Percentiles rank a stretch among this genome's conserved stretches.
These are phyloP conservation scores for Limnothrissa miodon DNA, from an alignment of 2,113 vertebrate species.

Conservation along the genomic window DNA sequence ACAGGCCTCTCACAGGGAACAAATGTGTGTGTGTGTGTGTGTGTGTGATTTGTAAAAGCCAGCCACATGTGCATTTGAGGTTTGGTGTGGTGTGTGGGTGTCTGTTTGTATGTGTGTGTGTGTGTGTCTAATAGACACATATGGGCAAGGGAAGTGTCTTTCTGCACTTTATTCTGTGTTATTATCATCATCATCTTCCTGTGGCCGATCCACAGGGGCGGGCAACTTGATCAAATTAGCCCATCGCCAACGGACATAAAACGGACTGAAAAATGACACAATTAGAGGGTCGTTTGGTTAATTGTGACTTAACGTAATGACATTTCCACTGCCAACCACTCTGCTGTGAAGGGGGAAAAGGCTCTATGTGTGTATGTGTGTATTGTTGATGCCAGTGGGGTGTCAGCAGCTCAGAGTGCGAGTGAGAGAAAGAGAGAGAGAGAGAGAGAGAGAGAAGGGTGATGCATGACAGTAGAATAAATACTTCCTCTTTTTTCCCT, in stretches of 20 bases:
- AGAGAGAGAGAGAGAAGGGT: neutral
- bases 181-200: slow-evolving; percentile 62
- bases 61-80: too few species aligned
- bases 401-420: neutral
- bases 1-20: too few species aligned
- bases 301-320: slow-evolving; percentile 51
- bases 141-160: slow-evolving; percentile 48
- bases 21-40: neutral
- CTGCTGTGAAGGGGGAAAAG: slow-evolving; percentile 11
- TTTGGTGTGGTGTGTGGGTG: neutral
- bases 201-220: slow-evolving; percentile 56
- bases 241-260: slow-evolving; percentile 55
- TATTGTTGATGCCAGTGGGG: neutral
- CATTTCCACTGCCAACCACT: slow-evolving; percentile 5
- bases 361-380: slow-evolving; percentile 4
- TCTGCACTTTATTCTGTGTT: slow-evolving; percentile 63
- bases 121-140: slow-evolving; percentile 42
- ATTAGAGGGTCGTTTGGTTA: slow-evolving; percentile 69
- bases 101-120: slow-evolving; percentile 25
- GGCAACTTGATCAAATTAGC: slow-evolving; percentile 58
- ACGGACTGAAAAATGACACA: slow-evolving; percentile 59
- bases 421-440: neutral
- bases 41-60: neutral
- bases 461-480: neutral
- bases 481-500: neutral